Evolutionary conservation across 2,113 vertebrate genomes (phyloP).

Genomic region (Psophia crepitans): DNA sequence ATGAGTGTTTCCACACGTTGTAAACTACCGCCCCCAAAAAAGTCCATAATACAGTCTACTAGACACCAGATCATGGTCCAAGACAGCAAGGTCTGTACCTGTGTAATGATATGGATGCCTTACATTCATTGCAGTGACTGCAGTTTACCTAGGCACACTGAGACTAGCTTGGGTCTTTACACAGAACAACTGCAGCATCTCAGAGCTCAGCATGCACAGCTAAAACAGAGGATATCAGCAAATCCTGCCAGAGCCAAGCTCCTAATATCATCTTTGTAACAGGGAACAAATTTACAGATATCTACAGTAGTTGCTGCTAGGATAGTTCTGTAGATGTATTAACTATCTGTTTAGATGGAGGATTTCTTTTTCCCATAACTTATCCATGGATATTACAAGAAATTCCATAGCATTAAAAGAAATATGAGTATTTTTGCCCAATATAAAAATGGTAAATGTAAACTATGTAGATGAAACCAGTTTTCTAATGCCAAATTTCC

Average conservation of each 20-base stretch:
- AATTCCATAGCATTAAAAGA: background rate
- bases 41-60: background rate
- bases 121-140: background rate
- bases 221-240: background rate
- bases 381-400: background rate
- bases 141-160: background rate
- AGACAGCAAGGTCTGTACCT: background rate
- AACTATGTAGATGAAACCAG: background rate
- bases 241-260: background rate
- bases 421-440: background rate
- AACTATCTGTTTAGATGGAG: background rate
- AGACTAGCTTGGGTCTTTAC: background rate
- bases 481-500: background rate
- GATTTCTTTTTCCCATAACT: background rate
- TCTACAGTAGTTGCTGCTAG: background rate
- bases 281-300: background rate
- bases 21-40: too few species aligned
- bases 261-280: background rate
- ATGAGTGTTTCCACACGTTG: background rate
- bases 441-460: background rate
- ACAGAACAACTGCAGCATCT: background rate
- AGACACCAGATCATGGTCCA: background rate
- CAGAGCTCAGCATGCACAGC: background rate
- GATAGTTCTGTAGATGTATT: background rate
- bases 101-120: background rate